Evolutionary conservation across 1,140 invertebrate genomes (phyloP).

Genomic region (Yoshiicerus persimilis): DNA sequence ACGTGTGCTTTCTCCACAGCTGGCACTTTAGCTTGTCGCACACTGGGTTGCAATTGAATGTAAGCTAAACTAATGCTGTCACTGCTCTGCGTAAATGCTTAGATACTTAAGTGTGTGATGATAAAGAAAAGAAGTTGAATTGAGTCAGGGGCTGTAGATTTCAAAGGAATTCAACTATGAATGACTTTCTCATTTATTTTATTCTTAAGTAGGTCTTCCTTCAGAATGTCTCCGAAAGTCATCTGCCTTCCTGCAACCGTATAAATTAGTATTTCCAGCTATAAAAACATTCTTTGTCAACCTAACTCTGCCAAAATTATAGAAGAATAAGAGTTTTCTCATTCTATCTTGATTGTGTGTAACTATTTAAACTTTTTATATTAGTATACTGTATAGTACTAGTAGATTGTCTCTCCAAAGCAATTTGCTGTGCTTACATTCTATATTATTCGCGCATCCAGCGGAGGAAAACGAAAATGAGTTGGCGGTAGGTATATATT

Average conservation of each 20-base stretch:
- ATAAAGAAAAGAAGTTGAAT: not conserved
- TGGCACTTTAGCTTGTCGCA: not conserved
- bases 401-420: too few relatives aligned
- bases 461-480: too few relatives aligned
- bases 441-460: not conserved
- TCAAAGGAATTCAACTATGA: constrained; percentile 1
- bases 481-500: not conserved
- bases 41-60: not conserved
- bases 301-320: not conserved
- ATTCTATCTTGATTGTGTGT: not conserved
- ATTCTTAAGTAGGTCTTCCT: constrained; percentile 4
- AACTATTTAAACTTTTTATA: not conserved
- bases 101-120: not conserved
- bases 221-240: not conserved
- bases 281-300: not conserved
- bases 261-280: constrained; percentile 5
- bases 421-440: too few relatives aligned
- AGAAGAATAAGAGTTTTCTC: not conserved
- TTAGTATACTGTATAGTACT: not conserved
- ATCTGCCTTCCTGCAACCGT: not conserved
- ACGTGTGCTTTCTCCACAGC: not conserved
- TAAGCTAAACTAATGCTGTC: not conserved
- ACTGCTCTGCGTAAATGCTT: not conserved
- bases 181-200: constrained; percentile 11
- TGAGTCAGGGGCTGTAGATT: not conserved